Evolutionary conservation across 2,888 invertebrate genomes (phyloP).

Genomic region (Urechis unicinctus): DNA sequence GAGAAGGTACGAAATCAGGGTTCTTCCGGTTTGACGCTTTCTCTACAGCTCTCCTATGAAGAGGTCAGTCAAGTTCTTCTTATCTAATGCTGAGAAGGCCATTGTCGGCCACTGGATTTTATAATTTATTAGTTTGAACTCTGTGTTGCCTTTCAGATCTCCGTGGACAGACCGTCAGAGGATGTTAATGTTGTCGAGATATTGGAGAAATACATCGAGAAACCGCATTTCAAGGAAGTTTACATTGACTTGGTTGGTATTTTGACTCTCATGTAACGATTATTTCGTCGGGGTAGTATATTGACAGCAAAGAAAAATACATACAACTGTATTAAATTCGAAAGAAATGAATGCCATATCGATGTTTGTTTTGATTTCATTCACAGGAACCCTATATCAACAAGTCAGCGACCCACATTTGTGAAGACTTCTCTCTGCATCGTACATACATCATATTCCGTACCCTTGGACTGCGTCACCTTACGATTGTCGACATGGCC

Average conservation of each 20-base stretch:
- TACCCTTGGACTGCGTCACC: conserved; percentile 39
- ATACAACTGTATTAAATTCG: too few species aligned
- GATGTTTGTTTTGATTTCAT: conserved; percentile 4
- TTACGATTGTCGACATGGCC: conserved; percentile 31
- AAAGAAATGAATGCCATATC: too few species aligned
- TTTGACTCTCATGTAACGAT: neutral
- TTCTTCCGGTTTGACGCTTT: conserved; percentile 6
- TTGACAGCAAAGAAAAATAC: too few species aligned
- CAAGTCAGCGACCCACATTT: conserved; percentile 29
- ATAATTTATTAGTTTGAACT: neutral
- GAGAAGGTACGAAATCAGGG: conserved; percentile 5
- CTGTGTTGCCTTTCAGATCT: conserved; percentile 20
- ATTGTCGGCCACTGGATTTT: neutral
- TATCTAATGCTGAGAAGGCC: neutral
- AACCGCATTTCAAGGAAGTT: conserved; percentile 17
- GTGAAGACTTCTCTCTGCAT: conserved; percentile 33
- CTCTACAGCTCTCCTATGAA: conserved; percentile 10
- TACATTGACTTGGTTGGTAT: conserved; percentile 19
- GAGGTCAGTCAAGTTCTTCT: too few species aligned
- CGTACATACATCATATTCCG: conserved; percentile 40
- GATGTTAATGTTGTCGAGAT: conserved; percentile 2
- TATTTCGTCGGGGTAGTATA: too few species aligned
- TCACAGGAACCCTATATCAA: conserved; percentile 30
- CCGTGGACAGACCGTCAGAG: conserved; percentile 14
- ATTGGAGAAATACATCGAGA: conserved; percentile 20